A percentile compares a stretch with the other conserved stretches of the same genome.
These are phyloP conservation scores for Anguilla rostrata DNA, from an alignment of 2,113 vertebrate genomes.

Conservation along the genomic window DNA sequence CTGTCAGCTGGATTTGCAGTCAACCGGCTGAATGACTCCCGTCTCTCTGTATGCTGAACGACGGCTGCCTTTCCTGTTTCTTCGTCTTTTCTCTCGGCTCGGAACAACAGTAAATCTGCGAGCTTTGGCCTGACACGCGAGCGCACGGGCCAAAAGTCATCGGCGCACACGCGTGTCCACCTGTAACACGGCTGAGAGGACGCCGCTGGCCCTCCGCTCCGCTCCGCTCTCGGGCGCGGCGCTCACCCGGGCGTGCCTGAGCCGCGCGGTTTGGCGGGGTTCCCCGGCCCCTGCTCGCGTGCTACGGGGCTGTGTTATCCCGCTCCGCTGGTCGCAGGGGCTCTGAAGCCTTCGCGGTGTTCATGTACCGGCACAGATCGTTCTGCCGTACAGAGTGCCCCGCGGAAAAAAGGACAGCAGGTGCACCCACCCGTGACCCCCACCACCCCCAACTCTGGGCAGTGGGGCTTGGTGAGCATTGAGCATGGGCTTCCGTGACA, in stretches of 20 bases:
- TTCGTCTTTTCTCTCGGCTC: neutral
- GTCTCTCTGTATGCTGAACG: too few relatives aligned
- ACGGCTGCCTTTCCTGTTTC: neutral
- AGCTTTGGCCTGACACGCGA: neutral
- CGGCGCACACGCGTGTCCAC: neutral
- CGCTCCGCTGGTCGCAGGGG: conserved; percentile 54
- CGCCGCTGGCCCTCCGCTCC: neutral
- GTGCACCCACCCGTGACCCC: conserved; percentile 50
- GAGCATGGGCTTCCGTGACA: neutral
- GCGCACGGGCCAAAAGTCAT: neutral
- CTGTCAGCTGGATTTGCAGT: neutral
- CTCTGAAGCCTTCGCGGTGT: conserved; percentile 5
- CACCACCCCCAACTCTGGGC: neutral
- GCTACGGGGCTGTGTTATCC: conserved; percentile 53
- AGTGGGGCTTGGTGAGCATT: neutral
- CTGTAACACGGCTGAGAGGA: neutral
- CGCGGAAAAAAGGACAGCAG: conserved; percentile 45
- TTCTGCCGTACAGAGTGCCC: conserved; percentile 58
- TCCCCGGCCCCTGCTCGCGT: conserved; percentile 40
- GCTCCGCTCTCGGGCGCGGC: neutral
- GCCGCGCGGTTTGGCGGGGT: conserved; percentile 46
- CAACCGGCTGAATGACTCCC: too few relatives aligned
- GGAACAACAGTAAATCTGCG: neutral
- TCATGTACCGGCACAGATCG: conserved; percentile 48
- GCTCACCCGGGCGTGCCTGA: neutral